These are phyloP conservation scores for Zele albiditarsus DNA, from an alignment of 2,888 invertebrate genomes.

Conservation along the genomic window DNA sequence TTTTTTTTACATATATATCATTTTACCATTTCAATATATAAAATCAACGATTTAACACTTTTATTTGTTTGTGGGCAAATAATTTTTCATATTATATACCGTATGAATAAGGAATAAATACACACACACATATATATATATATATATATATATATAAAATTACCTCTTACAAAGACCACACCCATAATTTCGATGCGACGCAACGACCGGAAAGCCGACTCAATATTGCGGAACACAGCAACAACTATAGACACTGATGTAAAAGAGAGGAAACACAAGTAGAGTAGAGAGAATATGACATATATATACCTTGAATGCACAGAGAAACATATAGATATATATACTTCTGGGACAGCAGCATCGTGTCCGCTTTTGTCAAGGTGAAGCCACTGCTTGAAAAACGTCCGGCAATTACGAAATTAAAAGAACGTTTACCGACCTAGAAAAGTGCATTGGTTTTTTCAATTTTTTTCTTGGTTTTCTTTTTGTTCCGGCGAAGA, in stretches of 20 bases:
- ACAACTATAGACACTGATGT: conserved; percentile 5
- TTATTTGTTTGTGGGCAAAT: not conserved
- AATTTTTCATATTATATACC: conserved; percentile 13
- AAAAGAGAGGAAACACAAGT: not conserved
- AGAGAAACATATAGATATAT: not conserved
- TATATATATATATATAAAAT: conserved; percentile 14
- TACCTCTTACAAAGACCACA: conserved; percentile 35
- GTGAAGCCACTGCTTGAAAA: conserved; percentile 43
- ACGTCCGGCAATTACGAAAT: conserved; percentile 52
- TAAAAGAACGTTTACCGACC: conserved; percentile 49
- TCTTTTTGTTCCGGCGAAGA: conserved; percentile 25
- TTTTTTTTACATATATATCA: not conserved
- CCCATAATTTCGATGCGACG: conserved; percentile 38
- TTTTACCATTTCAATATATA: not conserved
- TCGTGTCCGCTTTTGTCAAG: conserved; percentile 37
- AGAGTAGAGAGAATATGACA: not conserved
- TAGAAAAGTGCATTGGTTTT: conserved; percentile 42
- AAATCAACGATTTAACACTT: not conserved
- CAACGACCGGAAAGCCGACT: conserved; percentile 39
- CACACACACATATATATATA: conserved; percentile 4
- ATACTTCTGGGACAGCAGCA: not conserved
- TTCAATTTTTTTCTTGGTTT: conserved; percentile 1
- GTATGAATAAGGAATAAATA: conserved; percentile 10
- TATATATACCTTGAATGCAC: conserved; percentile 17
- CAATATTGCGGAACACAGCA: conserved; percentile 31